Conservation (phyloP, 1,140 invertebrate species). For the Apis florea region DNA sequence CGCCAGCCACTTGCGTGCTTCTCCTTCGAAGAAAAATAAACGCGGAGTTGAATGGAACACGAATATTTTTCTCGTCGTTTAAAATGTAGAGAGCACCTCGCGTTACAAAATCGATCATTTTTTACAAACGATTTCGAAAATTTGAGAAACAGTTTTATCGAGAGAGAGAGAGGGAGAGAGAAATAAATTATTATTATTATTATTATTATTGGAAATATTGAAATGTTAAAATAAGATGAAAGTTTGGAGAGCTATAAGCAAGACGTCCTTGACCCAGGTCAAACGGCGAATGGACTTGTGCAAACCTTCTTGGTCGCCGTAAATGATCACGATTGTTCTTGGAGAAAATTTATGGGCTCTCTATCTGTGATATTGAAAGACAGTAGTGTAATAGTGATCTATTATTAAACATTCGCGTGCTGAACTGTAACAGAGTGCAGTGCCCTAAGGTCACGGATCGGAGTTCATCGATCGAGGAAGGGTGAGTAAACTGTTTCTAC, state of each 20-base stretch:
- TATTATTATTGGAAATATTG: background rate
- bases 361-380: background rate
- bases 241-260: background rate
- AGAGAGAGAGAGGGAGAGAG: background rate
- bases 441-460: conserved; percentile 10
- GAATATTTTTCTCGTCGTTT: too few species aligned
- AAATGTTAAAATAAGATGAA: background rate
- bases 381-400: conserved; percentile 13
- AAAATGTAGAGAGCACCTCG: background rate
- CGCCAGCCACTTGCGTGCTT: background rate
- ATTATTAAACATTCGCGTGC: conserved; percentile 42
- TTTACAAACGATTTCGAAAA: background rate
- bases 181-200: background rate
- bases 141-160: background rate
- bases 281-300: background rate
- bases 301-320: background rate
- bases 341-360: background rate
- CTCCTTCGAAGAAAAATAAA: background rate
- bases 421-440: conserved; percentile 31
- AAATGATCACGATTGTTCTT: conserved; percentile 15
- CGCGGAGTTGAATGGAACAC: background rate
- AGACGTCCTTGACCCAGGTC: conserved; percentile 33
- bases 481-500: conserved; percentile 33
- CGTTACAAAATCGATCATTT: background rate
- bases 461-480: conserved; percentile 39